phyloP scores from a whole-genome alignment of 2,797 vertebrate genomes.

The Valencia hispanica region DNA sequence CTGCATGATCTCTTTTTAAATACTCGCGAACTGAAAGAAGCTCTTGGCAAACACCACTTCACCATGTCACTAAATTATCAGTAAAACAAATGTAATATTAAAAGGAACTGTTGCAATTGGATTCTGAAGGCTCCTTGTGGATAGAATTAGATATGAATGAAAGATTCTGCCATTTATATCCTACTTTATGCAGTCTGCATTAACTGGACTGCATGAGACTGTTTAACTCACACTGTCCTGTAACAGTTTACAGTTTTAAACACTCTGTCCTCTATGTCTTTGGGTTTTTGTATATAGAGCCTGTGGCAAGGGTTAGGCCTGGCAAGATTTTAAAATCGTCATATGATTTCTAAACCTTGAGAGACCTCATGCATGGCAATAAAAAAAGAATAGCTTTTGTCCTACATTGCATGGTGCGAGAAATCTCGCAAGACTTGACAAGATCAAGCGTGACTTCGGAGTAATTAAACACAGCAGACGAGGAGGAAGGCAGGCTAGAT shows the following conservation, averaged over 20 bases:
- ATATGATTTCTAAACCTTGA: too few species aligned
- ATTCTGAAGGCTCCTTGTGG: not conserved
- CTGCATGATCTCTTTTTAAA: conserved; percentile 60
- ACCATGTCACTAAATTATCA: conserved; percentile 14
- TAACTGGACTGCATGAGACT: not conserved
- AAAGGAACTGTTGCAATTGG: not conserved
- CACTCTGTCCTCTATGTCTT: not conserved
- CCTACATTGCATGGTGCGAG: too few species aligned
- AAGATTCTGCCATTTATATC: not conserved
- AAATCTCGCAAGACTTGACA: too few species aligned
- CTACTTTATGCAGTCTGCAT: not conserved
- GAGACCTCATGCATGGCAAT: too few species aligned
- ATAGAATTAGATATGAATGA: not conserved
- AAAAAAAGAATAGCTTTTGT: too few species aligned
- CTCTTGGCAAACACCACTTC: conserved; percentile 30
- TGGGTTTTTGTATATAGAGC: not conserved
- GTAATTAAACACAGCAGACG: too few species aligned
- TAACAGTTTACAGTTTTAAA: not conserved
- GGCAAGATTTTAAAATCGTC: too few species aligned
- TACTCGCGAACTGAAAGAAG: conserved; percentile 40
- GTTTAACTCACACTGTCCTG: not conserved
- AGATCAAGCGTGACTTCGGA: too few species aligned
- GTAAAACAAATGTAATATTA: not conserved
- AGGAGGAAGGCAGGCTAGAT: too few species aligned
- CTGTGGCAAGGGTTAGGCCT: not conserved